phyloP scores from a whole-genome alignment of 2,113 vertebrate genomes.

The Galbula dea region DNA sequence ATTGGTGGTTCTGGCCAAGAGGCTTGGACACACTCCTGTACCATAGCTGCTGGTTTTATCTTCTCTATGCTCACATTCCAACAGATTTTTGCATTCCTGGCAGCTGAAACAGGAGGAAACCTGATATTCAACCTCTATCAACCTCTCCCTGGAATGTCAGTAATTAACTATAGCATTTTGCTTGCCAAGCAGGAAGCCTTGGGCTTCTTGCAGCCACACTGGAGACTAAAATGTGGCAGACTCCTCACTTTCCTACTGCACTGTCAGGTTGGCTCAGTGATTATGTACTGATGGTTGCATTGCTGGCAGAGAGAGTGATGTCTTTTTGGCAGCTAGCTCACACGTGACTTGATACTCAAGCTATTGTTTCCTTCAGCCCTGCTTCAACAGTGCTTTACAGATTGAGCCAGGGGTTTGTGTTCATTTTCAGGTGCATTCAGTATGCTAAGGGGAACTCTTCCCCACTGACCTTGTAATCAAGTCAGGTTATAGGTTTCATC shows the following conservation, averaged over 20 bases:
- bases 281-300: neutral
- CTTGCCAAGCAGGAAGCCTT: neutral
- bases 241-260: neutral
- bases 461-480: neutral
- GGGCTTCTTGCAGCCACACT: neutral
- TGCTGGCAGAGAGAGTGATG: neutral
- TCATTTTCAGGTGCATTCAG: neutral
- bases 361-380: neutral
- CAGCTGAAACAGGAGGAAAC: neutral
- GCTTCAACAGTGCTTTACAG: neutral
- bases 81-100: neutral
- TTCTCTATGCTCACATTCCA: accelerated
- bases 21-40: neutral
- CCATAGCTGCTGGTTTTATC: neutral
- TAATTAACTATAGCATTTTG: neutral
- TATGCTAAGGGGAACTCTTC: neutral
- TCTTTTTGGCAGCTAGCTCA: neutral
- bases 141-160: neutral
- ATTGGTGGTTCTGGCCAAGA: neutral
- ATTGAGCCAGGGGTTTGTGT: accelerated
- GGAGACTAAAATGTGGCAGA: neutral
- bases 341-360: neutral
- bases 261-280: neutral
- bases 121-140: neutral
- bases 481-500: neutral